Percentiles rank a stretch among this genome's conserved stretches.
phyloP scores from a whole-genome alignment of 1,140 invertebrate species.

The Drosophila pectinifera region DNA sequence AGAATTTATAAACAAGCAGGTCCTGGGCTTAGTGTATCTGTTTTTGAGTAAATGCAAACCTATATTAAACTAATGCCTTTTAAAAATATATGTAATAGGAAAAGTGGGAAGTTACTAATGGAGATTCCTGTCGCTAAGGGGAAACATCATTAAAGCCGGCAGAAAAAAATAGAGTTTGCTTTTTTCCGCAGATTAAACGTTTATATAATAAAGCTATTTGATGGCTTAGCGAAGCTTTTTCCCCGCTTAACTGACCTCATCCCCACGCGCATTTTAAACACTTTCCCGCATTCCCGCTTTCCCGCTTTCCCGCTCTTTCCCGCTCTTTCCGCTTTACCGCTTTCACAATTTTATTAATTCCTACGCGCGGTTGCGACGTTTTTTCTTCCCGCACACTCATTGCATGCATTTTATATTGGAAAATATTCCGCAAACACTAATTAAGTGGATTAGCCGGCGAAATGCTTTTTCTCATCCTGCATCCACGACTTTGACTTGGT shows the following conservation, averaged over 20 bases:
- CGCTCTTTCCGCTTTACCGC: not conserved
- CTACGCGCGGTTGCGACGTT: too few relatives aligned
- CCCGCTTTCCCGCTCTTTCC: not conserved
- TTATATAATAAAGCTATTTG: slow-evolving; percentile 47
- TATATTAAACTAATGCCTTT: too few relatives aligned
- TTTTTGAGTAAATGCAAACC: too few relatives aligned
- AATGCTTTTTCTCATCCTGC: slow-evolving; percentile 48
- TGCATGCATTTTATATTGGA: slow-evolving; percentile 58
- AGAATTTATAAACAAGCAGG: slow-evolving; percentile 3
- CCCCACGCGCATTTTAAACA: slow-evolving; percentile 14
- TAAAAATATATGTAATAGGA: too few relatives aligned
- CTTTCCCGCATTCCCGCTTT: not conserved
- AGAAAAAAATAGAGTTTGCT: slow-evolving; percentile 12
- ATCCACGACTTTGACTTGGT: slow-evolving; percentile 44
- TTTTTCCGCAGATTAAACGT: slow-evolving; percentile 19
- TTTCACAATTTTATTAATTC: slow-evolving; percentile 27
- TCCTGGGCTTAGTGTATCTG: too few relatives aligned
- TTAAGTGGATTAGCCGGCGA: slow-evolving; percentile 67
- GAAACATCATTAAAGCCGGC: not conserved
- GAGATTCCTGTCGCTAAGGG: not conserved
- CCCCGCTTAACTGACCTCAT: slow-evolving; percentile 11
- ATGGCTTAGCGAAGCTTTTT: slow-evolving; percentile 37
- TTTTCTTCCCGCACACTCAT: slow-evolving; percentile 29
- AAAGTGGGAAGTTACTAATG: not conserved
- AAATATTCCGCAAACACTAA: slow-evolving; percentile 71